Evolutionary conservation across 2,797 vertebrate species (phyloP).

Genomic region (Acanthopagrus latus): DNA sequence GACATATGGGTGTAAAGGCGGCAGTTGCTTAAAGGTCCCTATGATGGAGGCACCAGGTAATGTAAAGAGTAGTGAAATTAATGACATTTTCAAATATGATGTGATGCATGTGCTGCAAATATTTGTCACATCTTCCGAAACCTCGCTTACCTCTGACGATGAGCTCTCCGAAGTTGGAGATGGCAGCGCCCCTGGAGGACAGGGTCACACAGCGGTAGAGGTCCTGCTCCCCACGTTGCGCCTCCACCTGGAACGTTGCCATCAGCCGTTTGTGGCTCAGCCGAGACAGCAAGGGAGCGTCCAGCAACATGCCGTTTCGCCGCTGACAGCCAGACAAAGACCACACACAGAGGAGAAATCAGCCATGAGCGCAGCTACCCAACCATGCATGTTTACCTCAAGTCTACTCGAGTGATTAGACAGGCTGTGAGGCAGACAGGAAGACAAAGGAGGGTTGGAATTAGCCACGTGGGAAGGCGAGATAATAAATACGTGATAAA

Average conservation of each 20-base stretch:
- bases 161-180: conserved; percentile 97
- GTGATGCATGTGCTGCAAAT: too few species aligned
- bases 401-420: conserved; percentile 46
- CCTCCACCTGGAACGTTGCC: conserved; percentile 91
- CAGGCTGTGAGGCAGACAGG: conserved; percentile 46
- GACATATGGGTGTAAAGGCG: too few species aligned
- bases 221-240: conserved; percentile 88
- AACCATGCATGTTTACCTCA: conserved; percentile 39
- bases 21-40: too few species aligned
- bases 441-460: conserved; percentile 53
- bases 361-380: conserved; percentile 8
- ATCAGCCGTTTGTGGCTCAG: conserved; percentile 92
- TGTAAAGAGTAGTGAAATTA: too few species aligned
- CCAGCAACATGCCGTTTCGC: conserved; percentile 87
- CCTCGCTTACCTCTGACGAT: conserved; percentile 91
- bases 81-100: too few species aligned
- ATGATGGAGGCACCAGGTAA: too few species aligned
- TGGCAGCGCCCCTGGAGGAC: conserved; percentile 88
- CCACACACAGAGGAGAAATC: conserved; percentile 39
- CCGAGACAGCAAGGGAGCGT: conserved; percentile 83
- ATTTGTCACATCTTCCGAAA: background rate
- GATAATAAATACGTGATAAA: conserved; percentile 66
- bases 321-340: conserved; percentile 78
- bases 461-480: conserved; percentile 45
- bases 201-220: conserved; percentile 95